Evolutionary conservation across 2,797 vertebrate genomes (phyloP).

Genomic region (Gorsachius magnificus): DNA sequence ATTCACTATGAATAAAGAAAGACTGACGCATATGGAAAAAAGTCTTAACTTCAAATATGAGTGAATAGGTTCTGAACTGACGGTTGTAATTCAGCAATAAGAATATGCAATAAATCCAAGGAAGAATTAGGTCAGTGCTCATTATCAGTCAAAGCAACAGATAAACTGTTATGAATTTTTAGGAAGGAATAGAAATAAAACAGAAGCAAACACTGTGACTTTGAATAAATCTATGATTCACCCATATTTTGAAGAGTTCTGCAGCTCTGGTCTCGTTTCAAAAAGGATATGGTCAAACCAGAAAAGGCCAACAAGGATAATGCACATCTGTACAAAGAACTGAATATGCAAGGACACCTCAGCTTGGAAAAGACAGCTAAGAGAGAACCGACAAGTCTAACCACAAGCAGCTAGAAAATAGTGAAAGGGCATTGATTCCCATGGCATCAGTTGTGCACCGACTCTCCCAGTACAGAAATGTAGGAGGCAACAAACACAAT

Average conservation of each 20-base stretch:
- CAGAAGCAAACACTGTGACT: background rate
- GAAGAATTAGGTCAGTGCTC: background rate
- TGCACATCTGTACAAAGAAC: background rate
- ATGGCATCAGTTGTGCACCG: background rate
- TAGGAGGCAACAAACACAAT: background rate
- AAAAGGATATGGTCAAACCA: background rate
- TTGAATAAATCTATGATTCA: background rate
- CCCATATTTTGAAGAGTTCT: background rate
- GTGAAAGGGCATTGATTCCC: background rate
- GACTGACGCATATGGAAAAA: background rate
- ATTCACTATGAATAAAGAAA: background rate
- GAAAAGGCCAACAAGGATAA: background rate
- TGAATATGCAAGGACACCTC: background rate
- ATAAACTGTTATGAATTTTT: background rate
- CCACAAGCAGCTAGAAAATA: background rate
- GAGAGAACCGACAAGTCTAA: background rate
- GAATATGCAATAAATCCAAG: background rate
- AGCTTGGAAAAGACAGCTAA: background rate
- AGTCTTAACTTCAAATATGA: background rate
- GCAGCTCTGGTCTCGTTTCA: background rate
- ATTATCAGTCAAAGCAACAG: background rate
- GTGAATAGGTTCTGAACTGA: background rate
- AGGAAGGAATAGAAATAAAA: background rate
- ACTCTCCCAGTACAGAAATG: background rate
- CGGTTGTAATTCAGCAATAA: background rate